Base-by-base conservation (phyloP, 1,140 invertebrate genomes). In the Drosophila rhopaloa region DNA sequence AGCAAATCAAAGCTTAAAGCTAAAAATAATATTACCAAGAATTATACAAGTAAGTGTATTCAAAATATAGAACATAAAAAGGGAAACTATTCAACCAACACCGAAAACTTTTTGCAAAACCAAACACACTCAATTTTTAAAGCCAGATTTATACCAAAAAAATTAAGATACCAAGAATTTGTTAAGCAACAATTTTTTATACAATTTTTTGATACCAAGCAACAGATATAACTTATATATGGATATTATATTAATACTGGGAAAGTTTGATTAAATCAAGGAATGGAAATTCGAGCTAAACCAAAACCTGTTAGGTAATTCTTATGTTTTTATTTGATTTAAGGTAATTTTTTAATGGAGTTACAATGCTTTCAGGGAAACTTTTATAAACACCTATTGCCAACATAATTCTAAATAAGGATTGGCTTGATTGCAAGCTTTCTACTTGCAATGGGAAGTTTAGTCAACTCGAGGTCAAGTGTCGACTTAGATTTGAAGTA, bases 121-220 rank as follows among this genome's bases (percentile, higher is more conserved):
- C 51, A 46, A 62, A 67, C 8, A 76, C 44, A 84, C 61, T 86
- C 70, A 86, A 86, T 88, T 86, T 86, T 88, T 66, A 82, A 79
- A 67, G 63, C 76, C 71, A 86, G 76, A 76, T 83, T 86, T 86
- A 56, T 86, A 86, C 63, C 37, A 43, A 55, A 57, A 53, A 53
- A 19, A 38, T 74, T 50, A 61, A 37, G 65, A 83, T 66, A 50
- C 73, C 47, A 62, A 55, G 57, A 80, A 83, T 88, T 86, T 86
- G 83, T 86, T 86, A 88, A 82, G 83, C 76, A 76, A 82, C 73
- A 55, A 63, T 84, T 89, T 82, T 88, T 88, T 86, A 88, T 88
- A 88, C 73, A 70, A 88, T 88, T 89, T 89, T 89, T 88, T 88
- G 76, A 88, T 88, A 88, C 80, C 63, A 77, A 81, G 59, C 58